Conservation (phyloP, 2,888 invertebrate genomes). For the Argyra leucocephala region DNA sequence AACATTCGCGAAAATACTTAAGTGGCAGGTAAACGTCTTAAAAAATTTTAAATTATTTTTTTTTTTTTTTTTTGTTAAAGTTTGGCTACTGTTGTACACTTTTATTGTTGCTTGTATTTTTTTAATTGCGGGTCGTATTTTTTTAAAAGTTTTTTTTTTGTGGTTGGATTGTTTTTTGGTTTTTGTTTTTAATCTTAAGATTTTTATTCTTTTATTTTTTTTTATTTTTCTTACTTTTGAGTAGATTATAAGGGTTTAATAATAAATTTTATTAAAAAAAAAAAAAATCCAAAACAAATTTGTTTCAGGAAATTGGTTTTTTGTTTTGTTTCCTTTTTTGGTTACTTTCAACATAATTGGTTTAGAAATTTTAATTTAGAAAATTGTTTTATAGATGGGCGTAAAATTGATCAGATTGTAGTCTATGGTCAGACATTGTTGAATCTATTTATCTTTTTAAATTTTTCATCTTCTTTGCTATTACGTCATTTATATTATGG, state of each 20-base stretch:
- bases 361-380: neutral
- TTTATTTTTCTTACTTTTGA: neutral
- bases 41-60: conserved; percentile 4
- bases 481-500: too few relatives aligned
- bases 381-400: too few relatives aligned
- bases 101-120: neutral
- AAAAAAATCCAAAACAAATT: conserved; percentile 19
- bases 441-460: too few relatives aligned
- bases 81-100: neutral
- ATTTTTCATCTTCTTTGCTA: too few relatives aligned
- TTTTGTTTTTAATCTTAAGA: neutral
- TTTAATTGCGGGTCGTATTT: neutral
- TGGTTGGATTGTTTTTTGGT: neutral
- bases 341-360: neutral
- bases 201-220: neutral
- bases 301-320: conserved; percentile 26
- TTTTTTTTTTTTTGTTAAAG: neutral
- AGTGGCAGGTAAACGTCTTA: conserved; percentile 6
- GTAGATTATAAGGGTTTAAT: neutral
- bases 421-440: too few relatives aligned
- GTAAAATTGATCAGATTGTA: too few relatives aligned
- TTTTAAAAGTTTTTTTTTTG: neutral
- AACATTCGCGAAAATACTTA: conserved; percentile 1
- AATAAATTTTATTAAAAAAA: neutral
- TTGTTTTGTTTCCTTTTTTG: too few relatives aligned